These are phyloP conservation scores for Leuciscus idus DNA, from an alignment of 2,113 vertebrate species.

Conservation along the genomic window DNA sequence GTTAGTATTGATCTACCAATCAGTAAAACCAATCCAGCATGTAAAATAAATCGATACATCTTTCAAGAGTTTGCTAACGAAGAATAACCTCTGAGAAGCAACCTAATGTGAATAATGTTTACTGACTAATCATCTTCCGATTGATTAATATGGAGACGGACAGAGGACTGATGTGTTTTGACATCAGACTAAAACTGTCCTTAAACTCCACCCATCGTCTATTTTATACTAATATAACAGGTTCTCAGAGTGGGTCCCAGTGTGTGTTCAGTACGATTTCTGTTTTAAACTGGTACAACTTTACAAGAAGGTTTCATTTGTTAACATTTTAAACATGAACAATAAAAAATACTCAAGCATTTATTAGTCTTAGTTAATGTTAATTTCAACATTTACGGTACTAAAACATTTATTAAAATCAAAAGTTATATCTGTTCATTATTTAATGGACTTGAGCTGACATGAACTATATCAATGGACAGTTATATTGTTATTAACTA, in stretches of 20 bases:
- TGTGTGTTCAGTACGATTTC: background rate
- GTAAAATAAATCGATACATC: conserved; percentile 1
- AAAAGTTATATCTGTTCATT: too few species aligned
- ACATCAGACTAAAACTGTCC: background rate
- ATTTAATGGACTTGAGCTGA: too few species aligned
- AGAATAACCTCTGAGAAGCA: background rate
- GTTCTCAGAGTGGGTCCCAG: background rate
- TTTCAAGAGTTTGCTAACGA: background rate
- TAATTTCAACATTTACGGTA: too few species aligned
- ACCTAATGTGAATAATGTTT: too few species aligned
- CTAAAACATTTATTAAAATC: too few species aligned
- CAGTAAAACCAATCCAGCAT: conserved; percentile 8
- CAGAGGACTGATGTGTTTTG: background rate
- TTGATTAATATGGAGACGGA: background rate
- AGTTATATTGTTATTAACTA: too few species aligned
- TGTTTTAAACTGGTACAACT: background rate
- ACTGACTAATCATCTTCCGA: background rate
- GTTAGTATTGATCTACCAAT: background rate
- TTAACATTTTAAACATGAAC: too few species aligned
- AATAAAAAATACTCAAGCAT: too few species aligned
- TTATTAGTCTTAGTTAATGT: too few species aligned
- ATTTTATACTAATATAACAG: background rate
- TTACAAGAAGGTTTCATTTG: too few species aligned
- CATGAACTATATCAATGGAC: too few species aligned
- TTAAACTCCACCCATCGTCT: background rate